Base-by-base conservation (phyloP, 1,140 invertebrate genomes). In the Dinothrombium tinctorium region DNA sequence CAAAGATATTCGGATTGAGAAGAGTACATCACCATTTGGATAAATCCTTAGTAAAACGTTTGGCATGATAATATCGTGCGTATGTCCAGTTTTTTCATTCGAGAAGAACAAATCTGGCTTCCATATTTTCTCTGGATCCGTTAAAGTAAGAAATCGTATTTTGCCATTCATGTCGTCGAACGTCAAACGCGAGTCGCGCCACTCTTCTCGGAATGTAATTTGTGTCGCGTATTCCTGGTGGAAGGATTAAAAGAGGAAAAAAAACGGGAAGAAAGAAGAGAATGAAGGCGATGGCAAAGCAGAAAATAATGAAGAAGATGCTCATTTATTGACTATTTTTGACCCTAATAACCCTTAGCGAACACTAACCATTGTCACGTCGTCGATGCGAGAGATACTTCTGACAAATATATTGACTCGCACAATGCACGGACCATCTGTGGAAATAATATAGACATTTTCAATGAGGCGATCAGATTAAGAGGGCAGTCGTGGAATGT, bases 361-460 rank as follows among this genome's bases (percentile, higher is more conserved):
- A n/a, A n/a, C n/a, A 8, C 33, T 36, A 11, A 36, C 39, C 59
- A 61, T 61, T 46, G 57, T 61, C n/a, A 61, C 60, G 50, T 61
- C 59, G 45, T 61, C 59, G 29, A 61, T 63, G 46, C 62, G 57
- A 22, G 58, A 60, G 14, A 61, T 61, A 33, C 58, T 61, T 40
- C 59, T 50, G 19, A 61, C 51, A 41, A 59, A 61, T 24, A 63
- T 58, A 45, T 61, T 61, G 6, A 64, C 59, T 31, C 48, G 45
- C 8, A 64, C 58, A 11, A 59, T 33, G 20, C 60, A 61, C 4
- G 59, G 59, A 14, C 59, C 59, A 45, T 61, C 59, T 44, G 14
- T 12, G 26, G 3, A 3, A 25, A n/a, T 25, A 12, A 14, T n/a
- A n/a, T n/a, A n/a, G n/a, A n/a, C n/a, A n/a, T n/a, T n/a, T n/a